Evolutionary conservation across 1,140 invertebrate genomes (phyloP), one percentile per base, ranked within the genome.

Genomic region (Pinna nobilis): DNA sequence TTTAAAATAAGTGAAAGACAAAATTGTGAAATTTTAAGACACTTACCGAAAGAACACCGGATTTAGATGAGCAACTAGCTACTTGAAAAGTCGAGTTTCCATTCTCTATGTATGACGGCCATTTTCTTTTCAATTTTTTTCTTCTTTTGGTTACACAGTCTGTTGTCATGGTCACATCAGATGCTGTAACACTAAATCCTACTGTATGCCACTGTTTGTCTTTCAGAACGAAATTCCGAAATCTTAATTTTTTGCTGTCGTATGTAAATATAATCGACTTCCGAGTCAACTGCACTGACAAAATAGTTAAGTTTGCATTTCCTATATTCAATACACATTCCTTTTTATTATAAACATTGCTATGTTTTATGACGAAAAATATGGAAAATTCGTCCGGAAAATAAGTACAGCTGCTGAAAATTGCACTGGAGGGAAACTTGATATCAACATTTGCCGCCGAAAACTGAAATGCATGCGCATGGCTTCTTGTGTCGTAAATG

Each of bases 341-440:
- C 64, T 80, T 79, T 30, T 76, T 69, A 32, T 57, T 39, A 18
- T 70, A 76, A 1, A 44, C 35, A 15, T 49, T 20, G 20, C 53
- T 59, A 51, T 80, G 76, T 68, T 82, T 85, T 3, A 83, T 70
- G 20, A 84, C 80, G 51, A 87, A 75, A 63, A 87, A 85, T 67
- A 87, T 28, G 18, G 86, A 87, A 41, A 87, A 87, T 77, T 87
- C 86, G 66, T 82, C 82, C 0, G 86, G 86, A 64, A 87, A 86
- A 70, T 72, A 82, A 25, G 67, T 47, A 68, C 86, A 87, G 23
- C 73, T 49, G 15, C 67, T 60, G 30, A 87, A 81, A 28, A 87
- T 74, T 39, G 66, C 47, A 39, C 70, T 65, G 11, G 81, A 68
- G 3, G 74, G 70, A 41, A 86, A 67, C 25, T 74, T 55, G 18